A percentile compares a stretch with the other conserved stretches of the same genome.
These are phyloP conservation scores for Exephanes ischioxanthus DNA, from an alignment of 2,888 invertebrate species.

Conservation along the genomic window DNA sequence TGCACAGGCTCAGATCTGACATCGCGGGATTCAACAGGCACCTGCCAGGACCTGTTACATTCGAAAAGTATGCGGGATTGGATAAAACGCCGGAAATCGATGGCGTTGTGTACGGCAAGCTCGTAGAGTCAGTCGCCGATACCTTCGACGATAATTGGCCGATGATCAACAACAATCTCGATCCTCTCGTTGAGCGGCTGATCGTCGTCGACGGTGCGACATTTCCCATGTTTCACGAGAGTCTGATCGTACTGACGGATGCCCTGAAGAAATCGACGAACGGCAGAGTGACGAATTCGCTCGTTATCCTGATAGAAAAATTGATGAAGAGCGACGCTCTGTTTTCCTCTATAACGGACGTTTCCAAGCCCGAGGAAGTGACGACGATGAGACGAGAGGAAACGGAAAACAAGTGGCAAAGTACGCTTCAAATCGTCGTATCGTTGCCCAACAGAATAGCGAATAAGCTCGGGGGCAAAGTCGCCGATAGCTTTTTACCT, in stretches of 20 bases:
- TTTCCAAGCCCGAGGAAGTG: constrained; percentile 76
- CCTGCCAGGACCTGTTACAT: constrained; percentile 88
- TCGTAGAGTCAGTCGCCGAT: constrained; percentile 86
- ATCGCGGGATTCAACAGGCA: constrained; percentile 74
- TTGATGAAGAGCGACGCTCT: constrained; percentile 87
- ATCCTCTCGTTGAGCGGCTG: constrained; percentile 84
- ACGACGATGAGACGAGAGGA: constrained; percentile 72
- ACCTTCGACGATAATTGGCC: constrained; percentile 88
- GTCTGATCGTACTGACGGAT: constrained; percentile 85
- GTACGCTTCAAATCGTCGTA: constrained; percentile 87
- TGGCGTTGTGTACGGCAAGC: constrained; percentile 85
- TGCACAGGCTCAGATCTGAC: constrained; percentile 75
- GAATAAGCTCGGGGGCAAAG: constrained; percentile 87
- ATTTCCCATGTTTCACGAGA: constrained; percentile 83
- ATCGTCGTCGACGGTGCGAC: constrained; percentile 87
- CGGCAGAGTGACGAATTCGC: constrained; percentile 79
- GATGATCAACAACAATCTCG: constrained; percentile 81
- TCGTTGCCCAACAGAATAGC: constrained; percentile 91
- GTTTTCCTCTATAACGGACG: constrained; percentile 86
- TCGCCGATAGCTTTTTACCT: constrained; percentile 87
- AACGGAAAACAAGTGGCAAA: constrained; percentile 84
- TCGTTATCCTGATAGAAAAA: constrained; percentile 85
- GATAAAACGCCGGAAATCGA: constrained; percentile 86
- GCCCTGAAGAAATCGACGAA: constrained; percentile 85
- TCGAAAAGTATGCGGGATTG: constrained; percentile 88